A percentile compares a stretch with the other conserved stretches of the same genome.
These are phyloP conservation scores for Enteromius afrohamiltoni DNA, from an alignment of 2,797 vertebrate species.

Conservation along the genomic window DNA sequence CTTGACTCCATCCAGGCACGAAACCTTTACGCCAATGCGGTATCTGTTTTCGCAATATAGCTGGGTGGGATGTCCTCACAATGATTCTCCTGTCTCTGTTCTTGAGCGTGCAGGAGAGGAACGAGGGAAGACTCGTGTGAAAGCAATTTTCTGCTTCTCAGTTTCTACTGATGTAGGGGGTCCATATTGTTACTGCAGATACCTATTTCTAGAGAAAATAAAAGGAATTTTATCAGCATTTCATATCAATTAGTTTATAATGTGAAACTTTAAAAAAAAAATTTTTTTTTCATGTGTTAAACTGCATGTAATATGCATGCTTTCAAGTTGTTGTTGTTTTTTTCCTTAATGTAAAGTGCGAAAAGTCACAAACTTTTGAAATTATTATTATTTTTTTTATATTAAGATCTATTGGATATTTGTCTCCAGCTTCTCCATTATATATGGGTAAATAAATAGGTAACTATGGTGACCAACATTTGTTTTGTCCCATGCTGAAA, in stretches of 20 bases:
- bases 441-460: neutral
- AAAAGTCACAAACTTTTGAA: neutral
- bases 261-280: conserved; percentile 45
- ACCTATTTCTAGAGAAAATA: neutral
- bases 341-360: conserved; percentile 69
- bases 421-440: neutral
- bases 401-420: neutral
- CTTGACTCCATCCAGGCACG: neutral
- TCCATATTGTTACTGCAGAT: neutral
- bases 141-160: neutral
- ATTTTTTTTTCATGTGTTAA: conserved; percentile 67
- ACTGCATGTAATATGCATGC: neutral
- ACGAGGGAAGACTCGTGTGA: neutral
- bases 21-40: neutral
- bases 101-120: neutral
- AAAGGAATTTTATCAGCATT: neutral
- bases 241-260: neutral
- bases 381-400: neutral
- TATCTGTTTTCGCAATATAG: conserved; percentile 33
- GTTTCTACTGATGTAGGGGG: neutral
- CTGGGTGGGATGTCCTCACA: conserved; percentile 13
- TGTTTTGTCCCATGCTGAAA: neutral
- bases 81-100: neutral
- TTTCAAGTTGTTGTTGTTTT: neutral
- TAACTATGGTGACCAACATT: neutral